Evolutionary conservation across 1,140 invertebrate genomes (phyloP).

Genomic region (Limonius californicus): DNA sequence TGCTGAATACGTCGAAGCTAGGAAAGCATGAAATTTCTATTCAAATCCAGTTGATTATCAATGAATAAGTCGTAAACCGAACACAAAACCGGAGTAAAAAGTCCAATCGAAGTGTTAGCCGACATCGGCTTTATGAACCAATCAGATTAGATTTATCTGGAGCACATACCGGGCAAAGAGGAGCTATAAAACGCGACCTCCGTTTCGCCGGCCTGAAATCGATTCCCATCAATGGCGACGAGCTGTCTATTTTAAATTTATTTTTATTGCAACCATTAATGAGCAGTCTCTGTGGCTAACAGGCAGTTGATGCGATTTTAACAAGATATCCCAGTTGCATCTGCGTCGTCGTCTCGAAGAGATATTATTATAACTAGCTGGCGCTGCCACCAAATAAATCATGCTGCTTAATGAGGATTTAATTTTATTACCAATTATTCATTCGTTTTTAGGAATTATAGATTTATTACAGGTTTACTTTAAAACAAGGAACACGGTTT

Average conservation of each 20-base stretch:
- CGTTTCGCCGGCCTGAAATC: slow-evolving; percentile 10
- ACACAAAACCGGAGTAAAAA: background rate
- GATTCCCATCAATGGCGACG: slow-evolving; percentile 9
- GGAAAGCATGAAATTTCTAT: too few species aligned
- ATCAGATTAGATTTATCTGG: slow-evolving; percentile 11
- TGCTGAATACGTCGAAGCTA: too few species aligned
- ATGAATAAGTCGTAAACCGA: slow-evolving; percentile 11
- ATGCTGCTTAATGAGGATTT: background rate
- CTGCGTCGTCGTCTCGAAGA: background rate
- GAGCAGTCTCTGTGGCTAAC: slow-evolving; percentile 3
- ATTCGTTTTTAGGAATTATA: too few species aligned
- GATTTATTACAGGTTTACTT: too few species aligned
- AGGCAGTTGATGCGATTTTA: slow-evolving; percentile 14
- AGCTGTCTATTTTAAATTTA: slow-evolving; percentile 16
- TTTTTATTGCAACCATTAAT: slow-evolving; percentile 17
- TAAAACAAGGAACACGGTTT: too few species aligned
- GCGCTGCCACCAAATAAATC: background rate
- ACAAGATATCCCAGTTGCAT: slow-evolving; percentile 11
- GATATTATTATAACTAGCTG: background rate
- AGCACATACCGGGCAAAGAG: slow-evolving; percentile 14
- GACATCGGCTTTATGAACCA: slow-evolving; percentile 12
- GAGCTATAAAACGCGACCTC: slow-evolving; percentile 14
- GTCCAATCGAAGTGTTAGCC: slow-evolving; percentile 3
- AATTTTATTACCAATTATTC: background rate
- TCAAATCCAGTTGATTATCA: background rate